phyloP scores from a whole-genome alignment of 2,888 invertebrate genomes.

The Helicoverpa assulta region DNA sequence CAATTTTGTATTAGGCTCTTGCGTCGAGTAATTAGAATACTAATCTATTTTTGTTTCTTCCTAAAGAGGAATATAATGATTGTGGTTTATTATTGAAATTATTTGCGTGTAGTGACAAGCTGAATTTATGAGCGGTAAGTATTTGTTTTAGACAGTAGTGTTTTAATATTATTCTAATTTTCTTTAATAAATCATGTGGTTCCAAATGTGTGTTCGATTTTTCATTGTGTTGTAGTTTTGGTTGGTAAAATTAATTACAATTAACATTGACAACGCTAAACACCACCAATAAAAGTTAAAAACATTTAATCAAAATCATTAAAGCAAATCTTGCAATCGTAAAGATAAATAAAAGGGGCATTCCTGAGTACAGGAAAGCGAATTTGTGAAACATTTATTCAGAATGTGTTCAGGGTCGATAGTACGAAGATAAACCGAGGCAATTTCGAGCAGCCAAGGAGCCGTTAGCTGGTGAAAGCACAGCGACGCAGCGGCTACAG shows the following conservation, averaged over 20 bases:
- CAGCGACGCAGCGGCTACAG: conserved; percentile 66
- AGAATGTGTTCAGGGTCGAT: conserved; percentile 71
- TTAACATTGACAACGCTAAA: conserved; percentile 29
- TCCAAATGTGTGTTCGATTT: neutral
- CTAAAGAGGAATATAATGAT: neutral
- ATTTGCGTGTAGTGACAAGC: neutral
- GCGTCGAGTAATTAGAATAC: neutral
- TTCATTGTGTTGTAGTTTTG: neutral
- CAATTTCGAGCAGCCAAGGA: conserved; percentile 74
- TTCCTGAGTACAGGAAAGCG: conserved; percentile 53
- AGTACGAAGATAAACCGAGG: conserved; percentile 77
- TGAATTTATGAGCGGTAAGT: neutral
- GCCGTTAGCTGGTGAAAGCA: conserved; percentile 72
- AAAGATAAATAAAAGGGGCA: conserved; percentile 61
- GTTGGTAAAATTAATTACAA: neutral
- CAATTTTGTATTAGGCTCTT: neutral
- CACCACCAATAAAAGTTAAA: conserved; percentile 46
- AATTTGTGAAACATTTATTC: conserved; percentile 67
- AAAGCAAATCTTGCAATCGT: conserved; percentile 47
- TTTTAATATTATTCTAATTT: neutral
- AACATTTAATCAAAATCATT: conserved; percentile 52
- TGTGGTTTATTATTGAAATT: neutral
- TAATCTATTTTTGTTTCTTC: neutral
- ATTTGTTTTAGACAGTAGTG: neutral
- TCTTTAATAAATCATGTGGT: too few relatives aligned